Conservation (phyloP, 2,888 invertebrate species). For the Phlogophora meticulosa region DNA sequence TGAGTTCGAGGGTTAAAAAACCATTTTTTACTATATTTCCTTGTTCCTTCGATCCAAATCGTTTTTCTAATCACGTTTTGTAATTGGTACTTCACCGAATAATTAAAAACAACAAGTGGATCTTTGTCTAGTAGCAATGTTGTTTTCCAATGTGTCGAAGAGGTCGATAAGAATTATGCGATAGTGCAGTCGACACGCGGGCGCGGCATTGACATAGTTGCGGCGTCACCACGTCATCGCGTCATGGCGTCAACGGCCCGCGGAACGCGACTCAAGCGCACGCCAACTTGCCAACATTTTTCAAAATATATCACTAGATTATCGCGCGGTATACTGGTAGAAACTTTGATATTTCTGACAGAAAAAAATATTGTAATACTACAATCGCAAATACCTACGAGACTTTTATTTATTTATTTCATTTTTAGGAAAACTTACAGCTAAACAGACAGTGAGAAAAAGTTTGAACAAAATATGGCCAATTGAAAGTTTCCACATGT, state of each 20-base stretch:
- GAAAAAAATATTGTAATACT: too few relatives aligned
- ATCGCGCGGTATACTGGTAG: too few relatives aligned
- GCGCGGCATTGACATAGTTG: slow-evolving; percentile 89
- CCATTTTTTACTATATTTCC: neutral
- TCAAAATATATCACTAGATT: slow-evolving; percentile 43
- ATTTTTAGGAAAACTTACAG: too few relatives aligned
- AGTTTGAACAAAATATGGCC: too few relatives aligned
- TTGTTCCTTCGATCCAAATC: slow-evolving; percentile 1
- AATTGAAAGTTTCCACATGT: too few relatives aligned
- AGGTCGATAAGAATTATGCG: slow-evolving; percentile 86
- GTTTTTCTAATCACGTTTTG: slow-evolving; percentile 1
- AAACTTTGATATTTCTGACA: too few relatives aligned
- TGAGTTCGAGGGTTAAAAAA: slow-evolving; percentile 1
- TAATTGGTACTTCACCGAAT: neutral
- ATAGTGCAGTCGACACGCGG: slow-evolving; percentile 78
- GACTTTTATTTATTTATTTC: too few relatives aligned
- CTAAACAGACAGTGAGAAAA: too few relatives aligned
- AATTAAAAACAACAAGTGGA: slow-evolving; percentile 23
- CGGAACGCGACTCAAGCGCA: slow-evolving; percentile 66
- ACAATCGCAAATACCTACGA: too few relatives aligned
- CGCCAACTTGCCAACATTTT: slow-evolving; percentile 59
- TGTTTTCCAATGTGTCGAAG: slow-evolving; percentile 83
- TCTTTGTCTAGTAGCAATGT: slow-evolving; percentile 61
- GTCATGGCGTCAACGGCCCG: slow-evolving; percentile 78
- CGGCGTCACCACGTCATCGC: slow-evolving; percentile 75